phyloP scores from a whole-genome alignment of 2,797 vertebrate species.

The Manis javanica region DNA sequence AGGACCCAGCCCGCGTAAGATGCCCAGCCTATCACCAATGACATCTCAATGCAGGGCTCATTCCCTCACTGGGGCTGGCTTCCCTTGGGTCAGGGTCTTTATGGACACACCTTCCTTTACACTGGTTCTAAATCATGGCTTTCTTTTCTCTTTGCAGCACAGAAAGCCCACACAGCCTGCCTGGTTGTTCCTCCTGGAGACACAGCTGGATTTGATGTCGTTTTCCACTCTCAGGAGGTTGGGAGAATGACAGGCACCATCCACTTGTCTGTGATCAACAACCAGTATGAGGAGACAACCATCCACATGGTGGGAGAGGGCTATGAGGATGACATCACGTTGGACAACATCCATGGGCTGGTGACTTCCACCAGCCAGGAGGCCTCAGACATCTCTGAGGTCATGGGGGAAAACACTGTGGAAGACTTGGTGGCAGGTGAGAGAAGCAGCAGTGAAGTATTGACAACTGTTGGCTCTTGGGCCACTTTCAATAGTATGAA shows the following conservation, averaged over 20 bases:
- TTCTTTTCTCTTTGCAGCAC: slow-evolving; percentile 73
- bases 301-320: slow-evolving; percentile 91
- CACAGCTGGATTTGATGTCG: slow-evolving; percentile 87
- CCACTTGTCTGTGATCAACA: slow-evolving; percentile 88
- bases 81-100: not conserved
- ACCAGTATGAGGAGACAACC: slow-evolving; percentile 87
- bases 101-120: not conserved
- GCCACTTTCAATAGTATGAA: not conserved
- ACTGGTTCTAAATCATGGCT: not conserved
- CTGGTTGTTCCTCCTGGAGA: slow-evolving; percentile 86
- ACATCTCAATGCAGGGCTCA: not conserved
- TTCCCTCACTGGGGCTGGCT: not conserved
- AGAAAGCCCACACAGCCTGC: slow-evolving; percentile 83
- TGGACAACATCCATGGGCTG: slow-evolving; percentile 89
- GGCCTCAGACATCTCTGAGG: not conserved
- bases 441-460: slow-evolving; percentile 13
- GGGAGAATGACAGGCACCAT: slow-evolving; percentile 86
- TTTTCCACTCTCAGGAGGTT: slow-evolving; percentile 87
- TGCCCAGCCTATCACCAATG: not conserved
- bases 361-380: not conserved
- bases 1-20: not conserved
- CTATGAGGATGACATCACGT: slow-evolving; percentile 89
- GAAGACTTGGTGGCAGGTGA: slow-evolving; percentile 84
- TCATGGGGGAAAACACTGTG: slow-evolving; percentile 30
- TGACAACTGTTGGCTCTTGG: not conserved